Evolutionary conservation across 2,797 vertebrate genomes (phyloP), one percentile per base, ranked within the genome.

Genomic region (Aphelocoma californica): DNA sequence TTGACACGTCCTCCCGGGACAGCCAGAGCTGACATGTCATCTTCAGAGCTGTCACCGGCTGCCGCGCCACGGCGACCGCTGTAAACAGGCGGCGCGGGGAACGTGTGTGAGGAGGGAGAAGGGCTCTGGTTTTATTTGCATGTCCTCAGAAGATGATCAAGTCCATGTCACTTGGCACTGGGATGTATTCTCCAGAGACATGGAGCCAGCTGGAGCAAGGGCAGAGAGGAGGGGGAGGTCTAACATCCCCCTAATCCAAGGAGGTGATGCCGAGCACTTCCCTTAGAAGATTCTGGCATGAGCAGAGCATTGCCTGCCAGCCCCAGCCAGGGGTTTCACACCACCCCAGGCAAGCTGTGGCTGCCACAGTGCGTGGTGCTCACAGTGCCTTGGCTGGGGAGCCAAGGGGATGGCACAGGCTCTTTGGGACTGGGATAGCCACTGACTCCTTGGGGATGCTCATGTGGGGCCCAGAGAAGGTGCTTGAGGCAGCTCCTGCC

Each of bases 41-140:
- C 91, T 25, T 32, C 88, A 80, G 86, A 80, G 78, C 95, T 94
- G 95, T 93, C 90, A 42, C 73, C 9, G 69, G 69, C 82, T 94
- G 69, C 57, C 1, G 2, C 31, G 12, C 36, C 72, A 11, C 6
- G 0, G 85, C 3, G 0, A 31, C 58, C 12, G 12, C 42, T 2
- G 12, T 19, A 12, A 88, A 13, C 74, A 80, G 83, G 48, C 31
- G 0, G 54, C 0, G 0, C 54, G 44, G 45, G 67, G 54, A 87
- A 18, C 3, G 20, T 19, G 36, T 13, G 13, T 25, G 32, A 38
- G 62, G 19, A 84, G 56, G 21, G 60, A 66, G 81, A 69, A 80
- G 67, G 78, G 74, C 64, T 84, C 74, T 50, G 88, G 50, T 26
- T 77, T 72, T 19, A 50, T 95, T 94, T 94, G 25, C 62, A n/a